phyloP scores from a whole-genome alignment of 2,888 invertebrate genomes.

The Tetragnatha montana region DNA sequence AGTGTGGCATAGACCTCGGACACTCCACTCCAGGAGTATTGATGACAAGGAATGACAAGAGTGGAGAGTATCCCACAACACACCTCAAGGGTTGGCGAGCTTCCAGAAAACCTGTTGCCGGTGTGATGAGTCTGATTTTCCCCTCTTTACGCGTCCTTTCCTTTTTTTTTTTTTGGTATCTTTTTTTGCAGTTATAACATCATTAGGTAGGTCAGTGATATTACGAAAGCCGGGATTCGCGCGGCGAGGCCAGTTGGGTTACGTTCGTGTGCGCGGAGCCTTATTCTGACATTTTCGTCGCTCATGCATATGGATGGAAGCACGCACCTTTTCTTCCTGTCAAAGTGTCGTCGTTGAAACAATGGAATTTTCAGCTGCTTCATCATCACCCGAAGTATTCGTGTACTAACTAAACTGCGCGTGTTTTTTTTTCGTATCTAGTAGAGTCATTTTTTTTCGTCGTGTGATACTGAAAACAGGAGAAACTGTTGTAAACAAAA shows the following conservation, averaged over 20 bases:
- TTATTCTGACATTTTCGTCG: neutral
- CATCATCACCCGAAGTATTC: no score
- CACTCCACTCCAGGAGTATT: conserved; percentile 4
- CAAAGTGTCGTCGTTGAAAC: neutral
- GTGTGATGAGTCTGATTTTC: neutral
- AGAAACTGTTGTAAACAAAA: no score
- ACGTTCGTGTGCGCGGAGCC: neutral
- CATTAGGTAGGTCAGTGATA: conserved; percentile 60
- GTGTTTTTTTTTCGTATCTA: no score
- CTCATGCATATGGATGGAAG: neutral
- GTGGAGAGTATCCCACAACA: neutral
- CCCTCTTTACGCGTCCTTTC: neutral
- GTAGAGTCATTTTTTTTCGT: no score
- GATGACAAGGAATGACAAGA: conserved; percentile 5
- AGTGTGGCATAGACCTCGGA: no score
- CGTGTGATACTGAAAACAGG: no score
- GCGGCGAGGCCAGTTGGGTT: conserved; percentile 23
- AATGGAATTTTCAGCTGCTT: no score
- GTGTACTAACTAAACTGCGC: no score
- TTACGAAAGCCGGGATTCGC: conserved; percentile 24
- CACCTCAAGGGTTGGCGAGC: conserved; percentile 36
- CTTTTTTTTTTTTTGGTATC: conserved; percentile 26
- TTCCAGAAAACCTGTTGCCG: conserved; percentile 59
- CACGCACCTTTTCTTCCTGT: neutral
- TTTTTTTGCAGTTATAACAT: conserved; percentile 46